Evolutionary conservation across 2,888 invertebrate species (phyloP), one percentile per base, ranked within the genome.

Genomic region (Beris chalybata): DNA sequence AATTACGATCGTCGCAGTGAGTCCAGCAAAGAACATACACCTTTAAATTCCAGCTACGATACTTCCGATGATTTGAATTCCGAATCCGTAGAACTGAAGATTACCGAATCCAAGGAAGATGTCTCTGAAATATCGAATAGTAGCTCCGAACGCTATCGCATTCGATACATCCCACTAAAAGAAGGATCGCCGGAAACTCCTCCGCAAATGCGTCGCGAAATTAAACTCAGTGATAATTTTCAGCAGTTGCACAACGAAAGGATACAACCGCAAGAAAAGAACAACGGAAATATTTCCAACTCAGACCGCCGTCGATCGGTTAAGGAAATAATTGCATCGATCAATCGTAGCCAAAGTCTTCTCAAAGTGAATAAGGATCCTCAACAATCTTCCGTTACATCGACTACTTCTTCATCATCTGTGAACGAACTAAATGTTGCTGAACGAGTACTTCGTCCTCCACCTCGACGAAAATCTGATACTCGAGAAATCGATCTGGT

Each of bases 321-420:
- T 38, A 71, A 71, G 55, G 73, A 73, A 63, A 79, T 80, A 29
- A 81, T 81, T 61, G 81, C 80, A 64, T 80, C 81, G 7, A 81
- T 81, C 7, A 81, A 79, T 71, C 74, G 78, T 48, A 79, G 76
- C 70, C 80, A 81, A 71, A 73, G 74, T 58, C 67, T 80, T 11
- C 72, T 81, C 29, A 76, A 77, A 66, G 76, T 78, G 15, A 76
- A 77, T 56, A 72, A 71, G 53, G 69, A 71, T 29, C 53, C 69
- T 29, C 44, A 30, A 22, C 45, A 45, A 15, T n/a, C 63, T 12
- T 55, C 69, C 3, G 15, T 5, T 7, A n/a, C 56, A 7, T 6
- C 47, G 4, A n/a, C 15, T 12, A 43, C 32, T 7, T 7, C 5
- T 38, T 38, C 38, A 9, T 38, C 38, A 3, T 38, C 38, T 9